These are phyloP conservation scores for Hermaeophaga mercurialis DNA, from an alignment of 2,888 invertebrate species.

Conservation along the genomic window DNA sequence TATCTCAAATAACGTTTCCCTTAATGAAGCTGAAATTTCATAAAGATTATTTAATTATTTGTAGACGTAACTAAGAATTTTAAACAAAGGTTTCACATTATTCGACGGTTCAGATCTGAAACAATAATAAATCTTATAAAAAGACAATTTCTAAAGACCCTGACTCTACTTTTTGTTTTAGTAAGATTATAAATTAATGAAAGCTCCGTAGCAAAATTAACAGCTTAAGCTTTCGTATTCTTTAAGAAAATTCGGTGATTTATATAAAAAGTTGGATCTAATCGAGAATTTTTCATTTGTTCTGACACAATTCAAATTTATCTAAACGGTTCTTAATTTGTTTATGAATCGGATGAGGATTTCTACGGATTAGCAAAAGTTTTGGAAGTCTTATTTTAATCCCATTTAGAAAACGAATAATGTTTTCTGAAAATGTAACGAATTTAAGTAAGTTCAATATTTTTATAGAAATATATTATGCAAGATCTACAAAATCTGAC, in stretches of 20 bases:
- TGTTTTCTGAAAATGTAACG: too few species aligned
- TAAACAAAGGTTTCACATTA: conserved; percentile 10
- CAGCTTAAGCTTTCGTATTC: conserved; percentile 6
- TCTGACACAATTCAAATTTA: conserved; percentile 12
- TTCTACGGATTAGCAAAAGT: conserved; percentile 12
- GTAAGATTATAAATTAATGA: conserved; percentile 19
- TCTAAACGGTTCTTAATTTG: conserved; percentile 13
- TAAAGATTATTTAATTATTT: background rate
- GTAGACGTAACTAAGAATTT: background rate
- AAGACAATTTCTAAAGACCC: conserved; percentile 12
- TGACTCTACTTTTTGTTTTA: conserved; percentile 10
- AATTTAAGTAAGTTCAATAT: too few species aligned
- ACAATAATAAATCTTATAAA: conserved; percentile 15
- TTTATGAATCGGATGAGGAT: conserved; percentile 9
- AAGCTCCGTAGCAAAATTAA: conserved; percentile 18
- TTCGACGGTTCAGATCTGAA: conserved; percentile 3
- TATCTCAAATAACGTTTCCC: background rate
- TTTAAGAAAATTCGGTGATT: conserved; percentile 13
- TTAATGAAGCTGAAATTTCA: background rate
- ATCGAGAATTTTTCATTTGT: conserved; percentile 13
- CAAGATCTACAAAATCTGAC: too few species aligned
- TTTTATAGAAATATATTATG: too few species aligned
- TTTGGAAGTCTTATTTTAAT: background rate
- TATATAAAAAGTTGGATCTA: conserved; percentile 16
- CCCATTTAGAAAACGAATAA: too few species aligned